Percentiles rank a stretch among this genome's conserved stretches.
Evolutionary conservation across 2,888 invertebrate species (phyloP).

Genomic region (Phytoseiulus persimilis): DNA sequence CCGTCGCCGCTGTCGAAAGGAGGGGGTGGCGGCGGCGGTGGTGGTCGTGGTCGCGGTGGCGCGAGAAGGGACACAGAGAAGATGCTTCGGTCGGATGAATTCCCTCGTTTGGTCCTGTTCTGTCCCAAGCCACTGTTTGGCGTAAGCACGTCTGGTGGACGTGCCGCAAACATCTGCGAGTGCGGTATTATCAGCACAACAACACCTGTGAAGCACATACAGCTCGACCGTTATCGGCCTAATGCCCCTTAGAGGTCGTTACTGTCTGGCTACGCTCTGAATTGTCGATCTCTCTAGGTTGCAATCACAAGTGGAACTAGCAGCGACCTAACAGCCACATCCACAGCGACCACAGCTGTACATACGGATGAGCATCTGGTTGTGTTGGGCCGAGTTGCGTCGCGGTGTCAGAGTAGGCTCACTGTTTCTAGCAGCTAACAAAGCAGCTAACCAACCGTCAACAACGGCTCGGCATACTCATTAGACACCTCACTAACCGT

Average conservation of each 20-base stretch:
- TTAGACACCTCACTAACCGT: background rate
- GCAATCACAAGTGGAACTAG: background rate
- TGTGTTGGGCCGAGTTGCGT: background rate
- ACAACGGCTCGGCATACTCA: background rate
- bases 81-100: background rate
- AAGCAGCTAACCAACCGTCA: slow-evolving; percentile 5
- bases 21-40: too few relatives aligned
- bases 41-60: background rate
- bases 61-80: background rate
- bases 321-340: background rate
- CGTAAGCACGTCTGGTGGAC: background rate
- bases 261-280: background rate
- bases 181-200: background rate
- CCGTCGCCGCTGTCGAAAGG: background rate
- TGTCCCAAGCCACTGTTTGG: background rate
- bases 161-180: background rate
- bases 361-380: background rate
- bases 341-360: background rate
- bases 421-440: background rate
- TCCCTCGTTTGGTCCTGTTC: background rate
- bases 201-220: background rate
- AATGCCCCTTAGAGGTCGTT: background rate
- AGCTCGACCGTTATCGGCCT: background rate
- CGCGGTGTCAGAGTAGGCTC: background rate
- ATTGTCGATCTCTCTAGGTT: background rate